Conservation (phyloP, 1,140 invertebrate genomes). For the Wiebesia pumilae region DNA sequence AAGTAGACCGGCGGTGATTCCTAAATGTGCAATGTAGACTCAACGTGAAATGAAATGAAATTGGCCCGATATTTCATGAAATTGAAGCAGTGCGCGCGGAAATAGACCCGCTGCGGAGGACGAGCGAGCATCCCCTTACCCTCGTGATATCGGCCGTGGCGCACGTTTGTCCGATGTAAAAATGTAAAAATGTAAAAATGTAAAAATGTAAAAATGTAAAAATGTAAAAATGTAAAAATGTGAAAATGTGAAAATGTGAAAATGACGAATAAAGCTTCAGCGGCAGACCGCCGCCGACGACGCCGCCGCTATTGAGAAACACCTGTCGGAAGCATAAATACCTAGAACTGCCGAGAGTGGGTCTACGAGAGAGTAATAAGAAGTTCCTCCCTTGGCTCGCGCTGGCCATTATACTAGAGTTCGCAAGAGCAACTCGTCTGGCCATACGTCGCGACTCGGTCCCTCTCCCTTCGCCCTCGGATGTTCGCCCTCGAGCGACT, state of each 20-base stretch:
- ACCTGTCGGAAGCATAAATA: conserved; percentile 53
- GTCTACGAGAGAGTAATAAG: conserved; percentile 17
- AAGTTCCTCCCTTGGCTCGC: background rate
- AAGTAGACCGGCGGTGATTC: background rate
- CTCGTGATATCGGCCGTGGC: conserved; percentile 1
- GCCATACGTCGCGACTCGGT: conserved; percentile 7
- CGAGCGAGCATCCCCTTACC: background rate
- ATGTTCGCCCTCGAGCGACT: conserved; percentile 10
- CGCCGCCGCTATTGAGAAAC: conserved; percentile 19
- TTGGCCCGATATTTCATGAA: too few species aligned
- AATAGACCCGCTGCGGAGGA: background rate
- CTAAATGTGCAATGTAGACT: too few species aligned
- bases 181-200: too few species aligned
- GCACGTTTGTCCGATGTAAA: conserved; percentile 22
- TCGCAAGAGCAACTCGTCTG: conserved; percentile 14
- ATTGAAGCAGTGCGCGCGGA: too few species aligned
- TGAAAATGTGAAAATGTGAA: too few species aligned
- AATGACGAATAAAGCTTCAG: conserved; percentile 1
- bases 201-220: too few species aligned
- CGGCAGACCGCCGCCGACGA: too few species aligned
- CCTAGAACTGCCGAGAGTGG: conserved; percentile 21
- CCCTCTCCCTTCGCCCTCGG: background rate
- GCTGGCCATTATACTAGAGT: conserved; percentile 40
- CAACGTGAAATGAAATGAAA: too few species aligned
- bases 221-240: too few species aligned